phyloP scores from a whole-genome alignment of 1,140 invertebrate species.

The Drosophila tani region DNA sequence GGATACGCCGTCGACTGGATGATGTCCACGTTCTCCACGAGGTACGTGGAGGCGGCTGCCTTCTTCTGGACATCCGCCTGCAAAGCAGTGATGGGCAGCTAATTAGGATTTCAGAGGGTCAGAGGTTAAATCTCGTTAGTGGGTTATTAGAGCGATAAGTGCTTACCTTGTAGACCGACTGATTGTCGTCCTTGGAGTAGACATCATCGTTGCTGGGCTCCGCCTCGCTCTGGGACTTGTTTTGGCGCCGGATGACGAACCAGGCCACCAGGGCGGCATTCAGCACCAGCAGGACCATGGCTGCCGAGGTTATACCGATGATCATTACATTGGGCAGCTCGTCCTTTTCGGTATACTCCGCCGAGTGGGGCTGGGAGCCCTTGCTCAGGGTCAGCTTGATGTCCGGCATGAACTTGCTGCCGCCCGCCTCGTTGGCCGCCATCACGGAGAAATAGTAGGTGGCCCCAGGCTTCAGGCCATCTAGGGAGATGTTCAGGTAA shows the following conservation, averaged over 20 bases:
- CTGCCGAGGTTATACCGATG: conserved; percentile 92
- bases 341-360: conserved; percentile 88
- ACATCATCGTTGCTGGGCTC: conserved; percentile 91
- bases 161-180: conserved; percentile 85
- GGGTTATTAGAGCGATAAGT: conserved; percentile 1
- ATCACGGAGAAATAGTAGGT: conserved; percentile 95
- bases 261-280: conserved; percentile 93
- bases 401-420: conserved; percentile 92
- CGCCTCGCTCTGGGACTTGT: conserved; percentile 87
- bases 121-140: conserved; percentile 28
- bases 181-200: conserved; percentile 91
- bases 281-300: conserved; percentile 90
- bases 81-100: conserved; percentile 83
- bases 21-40: conserved; percentile 80
- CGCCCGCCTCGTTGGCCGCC: conserved; percentile 93
- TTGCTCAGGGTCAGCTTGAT: conserved; percentile 88
- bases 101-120: conserved; percentile 47
- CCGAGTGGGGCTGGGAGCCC: conserved; percentile 87
- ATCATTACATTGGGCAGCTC: conserved; percentile 92
- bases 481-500: conserved; percentile 88
- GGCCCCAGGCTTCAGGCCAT: conserved; percentile 91
- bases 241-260: conserved; percentile 89
- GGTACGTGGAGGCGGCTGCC: conserved; percentile 78
- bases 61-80: conserved; percentile 83
- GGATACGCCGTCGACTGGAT: conserved; percentile 80